Evolutionary conservation across 2,797 vertebrate genomes (phyloP).

Genomic region (Cephalopachus bancanus): DNA sequence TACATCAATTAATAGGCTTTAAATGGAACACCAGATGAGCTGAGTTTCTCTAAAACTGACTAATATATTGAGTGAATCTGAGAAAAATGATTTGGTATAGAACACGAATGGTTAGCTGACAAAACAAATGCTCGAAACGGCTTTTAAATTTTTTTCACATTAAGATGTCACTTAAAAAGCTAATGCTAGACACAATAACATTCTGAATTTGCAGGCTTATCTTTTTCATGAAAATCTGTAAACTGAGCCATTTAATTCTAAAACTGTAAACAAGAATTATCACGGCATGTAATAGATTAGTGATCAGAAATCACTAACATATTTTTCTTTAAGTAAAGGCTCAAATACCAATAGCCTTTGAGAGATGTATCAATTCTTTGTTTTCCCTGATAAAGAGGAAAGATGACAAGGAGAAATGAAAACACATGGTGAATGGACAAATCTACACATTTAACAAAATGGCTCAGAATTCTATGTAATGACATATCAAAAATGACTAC

Average conservation of each 20-base stretch:
- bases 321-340: constrained; percentile 62
- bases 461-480: not conserved
- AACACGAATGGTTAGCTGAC: constrained; percentile 69
- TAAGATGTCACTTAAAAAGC: constrained; percentile 73
- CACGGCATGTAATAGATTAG: not conserved
- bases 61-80: constrained; percentile 67
- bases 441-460: not conserved
- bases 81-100: constrained; percentile 67
- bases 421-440: not conserved
- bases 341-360: constrained; percentile 40
- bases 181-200: constrained; percentile 50
- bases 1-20: constrained; percentile 51
- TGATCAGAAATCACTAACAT: not conserved
- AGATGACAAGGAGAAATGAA: not conserved
- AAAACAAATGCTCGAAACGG: constrained; percentile 71
- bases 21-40: constrained; percentile 65
- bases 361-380: constrained; percentile 15
- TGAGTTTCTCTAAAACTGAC: constrained; percentile 59
- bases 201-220: constrained; percentile 59
- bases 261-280: constrained; percentile 43
- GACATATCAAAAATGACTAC: not conserved
- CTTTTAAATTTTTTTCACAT: constrained; percentile 37
- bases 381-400: not conserved
- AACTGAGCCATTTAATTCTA: constrained; percentile 63
- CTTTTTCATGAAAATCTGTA: constrained; percentile 70